These are phyloP conservation scores for Meloidogyne floridensis DNA, from an alignment of 1,140 invertebrate species.

Conservation along the genomic window DNA sequence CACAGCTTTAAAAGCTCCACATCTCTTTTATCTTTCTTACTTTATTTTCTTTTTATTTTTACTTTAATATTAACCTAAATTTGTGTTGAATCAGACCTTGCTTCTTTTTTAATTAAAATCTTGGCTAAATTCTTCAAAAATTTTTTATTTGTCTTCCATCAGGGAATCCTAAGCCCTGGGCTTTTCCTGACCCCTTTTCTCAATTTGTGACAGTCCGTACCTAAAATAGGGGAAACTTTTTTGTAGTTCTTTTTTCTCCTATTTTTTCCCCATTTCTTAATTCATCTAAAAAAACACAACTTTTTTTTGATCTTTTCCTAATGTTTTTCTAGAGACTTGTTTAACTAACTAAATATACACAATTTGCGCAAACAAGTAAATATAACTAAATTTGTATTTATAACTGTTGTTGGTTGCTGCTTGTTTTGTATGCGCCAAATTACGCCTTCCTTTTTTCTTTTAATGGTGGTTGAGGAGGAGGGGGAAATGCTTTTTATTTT, in stretches of 20 bases:
- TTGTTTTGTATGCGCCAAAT: not conserved
- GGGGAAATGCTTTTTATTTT: not conserved
- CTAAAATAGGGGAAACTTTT: too few relatives aligned
- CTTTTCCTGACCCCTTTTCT: too few relatives aligned
- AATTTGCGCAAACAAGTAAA: not conserved
- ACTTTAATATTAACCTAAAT: too few relatives aligned
- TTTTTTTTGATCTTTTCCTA: not conserved
- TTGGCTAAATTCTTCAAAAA: too few relatives aligned
- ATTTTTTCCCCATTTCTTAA: not conserved
- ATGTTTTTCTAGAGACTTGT: not conserved
- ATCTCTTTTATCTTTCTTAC: too few relatives aligned
- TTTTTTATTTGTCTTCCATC: too few relatives aligned
- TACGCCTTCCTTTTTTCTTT: not conserved
- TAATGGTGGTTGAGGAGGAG: not conserved
- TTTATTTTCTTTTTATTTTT: too few relatives aligned
- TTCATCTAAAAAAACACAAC: not conserved
- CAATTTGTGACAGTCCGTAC: too few relatives aligned
- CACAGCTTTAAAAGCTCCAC: too few relatives aligned
- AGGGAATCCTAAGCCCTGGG: too few relatives aligned
- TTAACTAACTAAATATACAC: not conserved
- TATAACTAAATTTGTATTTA: not conserved
- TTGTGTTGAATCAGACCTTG: too few relatives aligned
- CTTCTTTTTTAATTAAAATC: too few relatives aligned
- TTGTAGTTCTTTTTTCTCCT: not conserved
- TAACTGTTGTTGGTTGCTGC: not conserved